phyloP scores from a whole-genome alignment of 2,888 invertebrate genomes.

The Drosophila melanocephala region DNA sequence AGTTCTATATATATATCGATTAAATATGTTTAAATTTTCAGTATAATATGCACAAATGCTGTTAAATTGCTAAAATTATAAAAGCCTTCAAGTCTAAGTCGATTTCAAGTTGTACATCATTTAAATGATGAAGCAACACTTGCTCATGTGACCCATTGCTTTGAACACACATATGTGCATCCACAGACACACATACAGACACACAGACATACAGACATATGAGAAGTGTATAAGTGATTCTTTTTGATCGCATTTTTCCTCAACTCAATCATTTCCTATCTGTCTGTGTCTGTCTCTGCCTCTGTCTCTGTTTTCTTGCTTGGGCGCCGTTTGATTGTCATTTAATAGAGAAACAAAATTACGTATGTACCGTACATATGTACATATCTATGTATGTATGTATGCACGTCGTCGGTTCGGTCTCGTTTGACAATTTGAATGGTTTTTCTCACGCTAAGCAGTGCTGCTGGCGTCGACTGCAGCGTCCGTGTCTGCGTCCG shows the following conservation, averaged over 20 bases:
- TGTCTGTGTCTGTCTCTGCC: conserved; percentile 1
- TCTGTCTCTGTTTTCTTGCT: conserved; percentile 10
- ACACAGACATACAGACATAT: not conserved
- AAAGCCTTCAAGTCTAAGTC: not conserved
- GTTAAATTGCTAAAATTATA: not conserved
- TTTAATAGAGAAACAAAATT: conserved; percentile 65
- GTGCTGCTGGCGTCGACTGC: conserved; percentile 46
- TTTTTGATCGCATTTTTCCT: conserved; percentile 25
- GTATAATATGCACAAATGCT: too few relatives aligned
- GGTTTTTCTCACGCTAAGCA: conserved; percentile 77
- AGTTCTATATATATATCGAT: not conserved
- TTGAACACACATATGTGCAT: not conserved
- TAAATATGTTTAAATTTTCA: too few relatives aligned
- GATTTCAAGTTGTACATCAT: not conserved
- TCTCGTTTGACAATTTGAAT: conserved; percentile 71
- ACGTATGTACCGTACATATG: conserved; percentile 56
- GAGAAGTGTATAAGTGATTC: conserved; percentile 16
- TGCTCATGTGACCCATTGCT: not conserved
- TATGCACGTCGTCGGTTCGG: conserved; percentile 16
- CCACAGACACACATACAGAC: not conserved
- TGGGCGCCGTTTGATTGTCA: conserved; percentile 56
- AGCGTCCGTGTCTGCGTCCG: conserved; percentile 13
- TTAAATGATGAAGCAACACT: not conserved
- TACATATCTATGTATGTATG: conserved; percentile 28
- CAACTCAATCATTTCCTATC: conserved; percentile 20